A percentile compares a stretch with the other conserved stretches of the same genome.
These are phyloP conservation scores for Zenarchopterus dispar DNA, from an alignment of 2,797 vertebrate species.

Conservation along the genomic window DNA sequence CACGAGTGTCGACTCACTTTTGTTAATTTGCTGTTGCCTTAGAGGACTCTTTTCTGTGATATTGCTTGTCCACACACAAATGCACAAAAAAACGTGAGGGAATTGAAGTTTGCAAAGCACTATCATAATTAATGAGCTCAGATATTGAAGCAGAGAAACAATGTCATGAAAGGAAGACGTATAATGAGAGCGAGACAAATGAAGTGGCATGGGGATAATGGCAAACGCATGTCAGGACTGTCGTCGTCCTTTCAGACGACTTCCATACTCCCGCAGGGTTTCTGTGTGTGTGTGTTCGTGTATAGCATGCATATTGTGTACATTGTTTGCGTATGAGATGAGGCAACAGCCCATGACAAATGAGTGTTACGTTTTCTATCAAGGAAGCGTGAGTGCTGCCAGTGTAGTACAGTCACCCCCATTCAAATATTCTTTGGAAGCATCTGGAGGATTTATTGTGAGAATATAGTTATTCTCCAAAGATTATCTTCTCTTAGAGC, in stretches of 20 bases:
- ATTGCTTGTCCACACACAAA: no score
- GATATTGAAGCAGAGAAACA: slow-evolving; percentile 28
- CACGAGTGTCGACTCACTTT: no score
- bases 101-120: slow-evolving; percentile 47
- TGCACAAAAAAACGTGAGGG: slow-evolving; percentile 13
- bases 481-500: slow-evolving; percentile 63
- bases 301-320: no score
- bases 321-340: neutral
- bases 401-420: slow-evolving; percentile 6
- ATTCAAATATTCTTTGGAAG: slow-evolving; percentile 52
- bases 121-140: slow-evolving; percentile 47
- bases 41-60: no score
- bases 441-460: slow-evolving; percentile 65
- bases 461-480: slow-evolving; percentile 61
- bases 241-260: neutral
- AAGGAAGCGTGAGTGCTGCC: slow-evolving; percentile 31
- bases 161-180: neutral
- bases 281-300: slow-evolving; percentile 13
- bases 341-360: slow-evolving; percentile 40
- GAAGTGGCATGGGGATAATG: slow-evolving; percentile 45
- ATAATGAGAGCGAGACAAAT: slow-evolving; percentile 43
- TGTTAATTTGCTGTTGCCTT: no score
- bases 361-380: slow-evolving; percentile 32
- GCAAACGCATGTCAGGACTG: slow-evolving; percentile 30
- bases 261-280: slow-evolving; percentile 21